phyloP scores from a whole-genome alignment of 2,113 vertebrate genomes.

The Oplegnathus fasciatus region DNA sequence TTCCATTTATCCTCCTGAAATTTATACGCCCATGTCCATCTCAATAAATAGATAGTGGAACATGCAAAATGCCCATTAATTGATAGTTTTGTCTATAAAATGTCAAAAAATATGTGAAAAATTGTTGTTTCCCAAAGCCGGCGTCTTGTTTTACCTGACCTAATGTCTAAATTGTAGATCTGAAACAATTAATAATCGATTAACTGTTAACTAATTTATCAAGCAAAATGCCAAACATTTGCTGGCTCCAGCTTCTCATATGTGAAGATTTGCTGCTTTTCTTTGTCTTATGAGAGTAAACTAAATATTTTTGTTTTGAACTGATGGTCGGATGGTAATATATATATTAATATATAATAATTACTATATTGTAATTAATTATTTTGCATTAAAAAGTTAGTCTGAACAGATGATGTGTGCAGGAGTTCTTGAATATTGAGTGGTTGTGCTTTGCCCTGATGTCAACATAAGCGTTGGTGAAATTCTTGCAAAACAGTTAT shows the following conservation, averaged over 20 bases:
- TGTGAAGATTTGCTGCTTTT: no score
- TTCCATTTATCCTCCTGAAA: constrained; percentile 37
- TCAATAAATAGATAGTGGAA: constrained; percentile 1
- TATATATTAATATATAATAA: no score
- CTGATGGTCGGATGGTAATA: neutral
- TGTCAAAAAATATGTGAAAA: neutral
- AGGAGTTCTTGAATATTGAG: no score
- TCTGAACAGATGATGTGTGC: no score
- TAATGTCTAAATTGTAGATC: neutral
- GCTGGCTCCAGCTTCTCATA: neutral
- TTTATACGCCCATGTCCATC: neutral
- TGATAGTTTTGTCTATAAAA: neutral
- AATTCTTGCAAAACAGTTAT: no score
- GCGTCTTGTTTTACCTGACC: neutral
- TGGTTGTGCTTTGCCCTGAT: no score
- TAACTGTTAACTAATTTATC: neutral
- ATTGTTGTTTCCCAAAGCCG: neutral
- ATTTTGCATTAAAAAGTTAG: no score
- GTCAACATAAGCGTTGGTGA: no score
- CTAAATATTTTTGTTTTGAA: neutral
- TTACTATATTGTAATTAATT: no score
- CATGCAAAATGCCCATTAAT: no score
- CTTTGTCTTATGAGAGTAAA: neutral
- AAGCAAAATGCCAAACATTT: neutral
- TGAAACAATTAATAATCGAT: neutral